Percentiles rank a stretch among this genome's conserved stretches.
Conservation (phyloP, 1,140 invertebrate genomes). For the Delia radicum region DNA sequence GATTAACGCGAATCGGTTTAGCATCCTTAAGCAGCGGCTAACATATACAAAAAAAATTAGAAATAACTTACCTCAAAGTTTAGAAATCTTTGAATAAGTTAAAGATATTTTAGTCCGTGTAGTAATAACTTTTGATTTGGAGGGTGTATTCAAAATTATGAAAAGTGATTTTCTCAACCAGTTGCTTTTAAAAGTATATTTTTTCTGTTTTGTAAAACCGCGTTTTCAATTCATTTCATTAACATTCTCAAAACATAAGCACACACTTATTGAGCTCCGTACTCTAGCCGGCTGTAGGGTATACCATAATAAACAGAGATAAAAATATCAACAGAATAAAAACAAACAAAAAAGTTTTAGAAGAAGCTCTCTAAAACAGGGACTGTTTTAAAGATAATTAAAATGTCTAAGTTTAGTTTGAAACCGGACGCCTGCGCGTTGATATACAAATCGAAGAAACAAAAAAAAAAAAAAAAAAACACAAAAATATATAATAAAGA, state of each 20-base stretch:
- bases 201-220: no score
- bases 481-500: not conserved
- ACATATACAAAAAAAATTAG: no score
- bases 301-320: not conserved
- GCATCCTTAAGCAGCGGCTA: no score
- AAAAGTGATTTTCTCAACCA: no score
- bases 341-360: not conserved
- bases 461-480: not conserved
- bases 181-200: no score
- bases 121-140: no score
- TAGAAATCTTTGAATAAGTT: no score
- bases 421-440: conserved; percentile 10
- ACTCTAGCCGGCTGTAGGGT: not conserved
- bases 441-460: not conserved
- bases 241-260: not conserved
- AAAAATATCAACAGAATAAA: not conserved
- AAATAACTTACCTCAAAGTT: no score
- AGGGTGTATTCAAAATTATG: no score
- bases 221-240: no score
- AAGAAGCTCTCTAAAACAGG: not conserved
- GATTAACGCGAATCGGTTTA: no score
- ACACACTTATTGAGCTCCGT: not conserved
- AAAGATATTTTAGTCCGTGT: no score
- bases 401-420: conserved; percentile 13
- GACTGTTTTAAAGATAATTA: not conserved